These are phyloP conservation scores for Lomographa bimaculata DNA, from an alignment of 2,888 invertebrate species.

Conservation along the genomic window DNA sequence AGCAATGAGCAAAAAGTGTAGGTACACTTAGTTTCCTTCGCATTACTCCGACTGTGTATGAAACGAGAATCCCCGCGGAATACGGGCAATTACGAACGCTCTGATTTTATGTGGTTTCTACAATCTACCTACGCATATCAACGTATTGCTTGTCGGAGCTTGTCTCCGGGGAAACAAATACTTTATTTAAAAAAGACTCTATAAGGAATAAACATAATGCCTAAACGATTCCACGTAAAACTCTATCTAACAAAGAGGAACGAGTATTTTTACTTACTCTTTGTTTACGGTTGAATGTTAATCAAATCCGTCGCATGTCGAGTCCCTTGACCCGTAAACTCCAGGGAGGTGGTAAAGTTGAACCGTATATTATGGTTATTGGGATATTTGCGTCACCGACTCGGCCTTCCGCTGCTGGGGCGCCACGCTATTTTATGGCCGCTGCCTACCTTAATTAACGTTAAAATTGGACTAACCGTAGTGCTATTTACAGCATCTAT, in stretches of 20 bases:
- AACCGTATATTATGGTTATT: slow-evolving; percentile 37
- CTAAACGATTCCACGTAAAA: slow-evolving; percentile 16
- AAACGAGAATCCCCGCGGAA: slow-evolving; percentile 30
- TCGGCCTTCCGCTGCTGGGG: slow-evolving; percentile 22
- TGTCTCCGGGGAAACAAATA: slow-evolving; percentile 26
- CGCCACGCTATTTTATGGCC: slow-evolving; percentile 30
- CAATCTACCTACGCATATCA: slow-evolving; percentile 21
- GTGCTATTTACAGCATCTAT: slow-evolving; percentile 19
- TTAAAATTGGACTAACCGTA: slow-evolving; percentile 35
- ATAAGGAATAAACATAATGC: slow-evolving; percentile 23
- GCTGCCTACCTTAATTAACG: slow-evolving; percentile 35
- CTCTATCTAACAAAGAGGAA: slow-evolving; percentile 11
- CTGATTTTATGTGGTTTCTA: slow-evolving; percentile 34
- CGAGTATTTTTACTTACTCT: slow-evolving; percentile 26
- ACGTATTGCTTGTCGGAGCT: slow-evolving; percentile 22
- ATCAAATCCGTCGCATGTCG: slow-evolving; percentile 41
- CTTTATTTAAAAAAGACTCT: slow-evolving; percentile 26
- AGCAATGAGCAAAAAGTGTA: slow-evolving; percentile 51
- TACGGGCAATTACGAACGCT: slow-evolving; percentile 37
- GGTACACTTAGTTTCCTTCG: slow-evolving; percentile 38
- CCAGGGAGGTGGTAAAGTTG: slow-evolving; percentile 39
- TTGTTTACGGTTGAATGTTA: slow-evolving; percentile 39
- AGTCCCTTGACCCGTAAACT: slow-evolving; percentile 37
- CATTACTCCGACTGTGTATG: slow-evolving; percentile 28
- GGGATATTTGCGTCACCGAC: slow-evolving; percentile 36